Base-by-base conservation (phyloP, 1,140 invertebrate species). In the Anoplophora glabripennis region DNA sequence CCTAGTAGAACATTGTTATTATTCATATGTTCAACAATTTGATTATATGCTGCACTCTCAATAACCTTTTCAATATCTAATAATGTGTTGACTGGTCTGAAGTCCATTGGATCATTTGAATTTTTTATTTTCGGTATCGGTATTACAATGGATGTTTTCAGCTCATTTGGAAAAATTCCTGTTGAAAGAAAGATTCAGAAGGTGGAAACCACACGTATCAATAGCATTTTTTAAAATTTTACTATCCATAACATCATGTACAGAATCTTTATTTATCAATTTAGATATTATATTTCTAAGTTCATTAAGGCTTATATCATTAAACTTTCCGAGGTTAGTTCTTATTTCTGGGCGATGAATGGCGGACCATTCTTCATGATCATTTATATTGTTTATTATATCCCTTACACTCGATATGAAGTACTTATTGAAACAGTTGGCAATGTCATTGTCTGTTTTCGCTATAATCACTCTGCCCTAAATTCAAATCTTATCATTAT, bases 401-500 rank as follows among this genome's bases (percentile, higher is more conserved):
- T 45, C 44, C 12, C 12, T 21, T 48, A 48, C 46, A 48, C 46
- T 48, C 17, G 21, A 48, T 48, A 48, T 48, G 18, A 48, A 48
- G n/a, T n/a, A n/a, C n/a, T n/a, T n/a, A n/a, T n/a, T n/a, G n/a
- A n/a, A n/a, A n/a, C n/a, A n/a, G 33, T 48, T 21, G 33, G 46
- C 46, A 33, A 48, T 48, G 33, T 48, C 46, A 33, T 48, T 48
- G 28, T 48, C 46, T 48, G 21, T 7, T 48, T 48, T 48, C 18
- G 3, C 46, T 7, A 48, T 48, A 5, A 48, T 11, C 10, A 48
- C 14, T 48, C 46, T 48, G 33, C 33, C 21, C 14, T 48, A 48
- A 28, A 28, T 33, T 48, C 21, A 33, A 48, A 48, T 33, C 8
- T 15, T 15, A 45, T 21, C 9, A n/a, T 33, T 0, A 7, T n/a